A percentile compares a stretch with the other conserved stretches of the same genome.
These are phyloP conservation scores for Daboia siamensis DNA, from an alignment of 2,113 vertebrate genomes.

Conservation along the genomic window DNA sequence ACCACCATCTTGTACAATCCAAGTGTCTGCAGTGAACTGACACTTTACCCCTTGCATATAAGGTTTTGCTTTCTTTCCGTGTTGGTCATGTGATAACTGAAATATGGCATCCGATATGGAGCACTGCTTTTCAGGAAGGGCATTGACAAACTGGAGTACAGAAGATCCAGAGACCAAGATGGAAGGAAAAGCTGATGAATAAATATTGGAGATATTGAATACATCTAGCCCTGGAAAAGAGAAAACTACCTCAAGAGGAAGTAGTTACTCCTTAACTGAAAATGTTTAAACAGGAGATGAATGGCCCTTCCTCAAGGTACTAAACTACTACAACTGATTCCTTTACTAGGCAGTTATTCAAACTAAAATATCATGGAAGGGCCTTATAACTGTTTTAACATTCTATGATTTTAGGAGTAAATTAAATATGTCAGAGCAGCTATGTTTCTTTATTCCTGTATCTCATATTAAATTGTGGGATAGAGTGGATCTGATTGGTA, in stretches of 20 bases:
- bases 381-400: background rate
- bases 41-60: background rate
- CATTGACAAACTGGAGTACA: background rate
- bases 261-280: background rate
- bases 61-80: background rate
- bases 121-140: background rate
- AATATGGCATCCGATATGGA: background rate
- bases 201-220: background rate
- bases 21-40: background rate
- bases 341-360: background rate
- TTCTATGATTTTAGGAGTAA: background rate
- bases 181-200: background rate
- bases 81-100: background rate
- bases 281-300: background rate
- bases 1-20: background rate
- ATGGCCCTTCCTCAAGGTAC: background rate
- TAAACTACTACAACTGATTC: background rate
- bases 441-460: background rate
- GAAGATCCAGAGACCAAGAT: background rate
- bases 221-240: background rate
- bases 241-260: background rate
- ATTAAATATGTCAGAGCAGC: background rate
- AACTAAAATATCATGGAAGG: background rate
- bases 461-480: background rate
- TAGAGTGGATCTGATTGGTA: background rate